phyloP scores from a whole-genome alignment of 2,888 invertebrate genomes.

The Isotomurus palustris region DNA sequence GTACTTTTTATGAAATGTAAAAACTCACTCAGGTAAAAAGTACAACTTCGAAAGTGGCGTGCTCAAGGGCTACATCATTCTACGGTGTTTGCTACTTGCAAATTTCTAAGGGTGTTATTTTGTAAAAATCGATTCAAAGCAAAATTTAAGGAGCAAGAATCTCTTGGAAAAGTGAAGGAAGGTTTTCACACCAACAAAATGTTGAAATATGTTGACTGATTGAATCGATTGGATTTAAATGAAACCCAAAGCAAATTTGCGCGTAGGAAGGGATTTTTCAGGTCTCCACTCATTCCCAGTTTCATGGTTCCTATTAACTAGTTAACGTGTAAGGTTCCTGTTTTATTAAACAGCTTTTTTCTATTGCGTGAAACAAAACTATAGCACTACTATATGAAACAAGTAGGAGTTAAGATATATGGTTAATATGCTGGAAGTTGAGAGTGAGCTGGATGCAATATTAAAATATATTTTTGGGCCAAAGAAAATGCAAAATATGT shows the following conservation, averaged over 20 bases:
- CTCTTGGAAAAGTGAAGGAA: neutral
- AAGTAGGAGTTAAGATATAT: constrained; percentile 1
- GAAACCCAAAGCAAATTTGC: constrained; percentile 17
- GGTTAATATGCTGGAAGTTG: neutral
- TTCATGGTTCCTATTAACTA: constrained; percentile 52
- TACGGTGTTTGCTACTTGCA: constrained; percentile 42
- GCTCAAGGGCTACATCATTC: constrained; percentile 44
- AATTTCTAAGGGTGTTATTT: constrained; percentile 31
- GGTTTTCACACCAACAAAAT: too few species aligned
- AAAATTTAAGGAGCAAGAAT: neutral
- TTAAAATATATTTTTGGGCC: too few species aligned
- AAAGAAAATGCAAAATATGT: too few species aligned
- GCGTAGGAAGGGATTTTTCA: constrained; percentile 2
- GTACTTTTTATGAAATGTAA: too few species aligned
- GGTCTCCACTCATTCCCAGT: constrained; percentile 49
- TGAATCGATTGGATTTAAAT: neutral
- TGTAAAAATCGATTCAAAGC: constrained; percentile 7
- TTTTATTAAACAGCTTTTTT: constrained; percentile 51
- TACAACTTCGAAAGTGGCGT: too few species aligned
- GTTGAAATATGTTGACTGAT: too few species aligned
- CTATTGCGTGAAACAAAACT: constrained; percentile 46
- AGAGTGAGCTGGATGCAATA: too few species aligned
- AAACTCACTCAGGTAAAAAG: constrained; percentile 18
- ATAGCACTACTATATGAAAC: constrained; percentile 4
- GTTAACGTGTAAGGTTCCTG: constrained; percentile 52